Evolutionary conservation across 2,113 vertebrate species (phyloP).

Genomic region (Empidonax traillii): DNA sequence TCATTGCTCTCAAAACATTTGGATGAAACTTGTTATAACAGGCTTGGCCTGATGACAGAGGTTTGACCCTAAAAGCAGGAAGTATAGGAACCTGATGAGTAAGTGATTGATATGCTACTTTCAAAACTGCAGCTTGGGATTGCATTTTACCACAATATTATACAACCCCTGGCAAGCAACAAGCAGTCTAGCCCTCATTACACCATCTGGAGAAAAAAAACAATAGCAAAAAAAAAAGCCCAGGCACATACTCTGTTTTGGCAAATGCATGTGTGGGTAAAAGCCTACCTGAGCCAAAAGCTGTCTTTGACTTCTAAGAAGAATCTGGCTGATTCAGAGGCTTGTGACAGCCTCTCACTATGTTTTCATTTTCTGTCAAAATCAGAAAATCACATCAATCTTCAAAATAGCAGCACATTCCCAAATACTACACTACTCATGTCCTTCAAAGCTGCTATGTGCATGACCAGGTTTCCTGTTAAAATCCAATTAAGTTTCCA

Average conservation of each 20-base stretch:
- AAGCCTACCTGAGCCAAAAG: slow-evolving; percentile 44
- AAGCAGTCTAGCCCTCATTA: neutral
- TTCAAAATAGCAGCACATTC: slow-evolving; percentile 14
- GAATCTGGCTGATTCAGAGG: slow-evolving; percentile 37
- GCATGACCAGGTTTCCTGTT: neutral
- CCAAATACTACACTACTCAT: neutral
- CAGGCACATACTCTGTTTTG: neutral
- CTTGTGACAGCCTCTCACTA: slow-evolving; percentile 10
- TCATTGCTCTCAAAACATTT: neutral
- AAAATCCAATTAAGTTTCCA: neutral
- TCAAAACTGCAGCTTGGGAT: neutral
- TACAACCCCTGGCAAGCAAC: neutral
- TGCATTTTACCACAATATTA: slow-evolving; percentile 12
- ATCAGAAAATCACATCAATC: slow-evolving; percentile 27
- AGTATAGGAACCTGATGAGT: neutral
- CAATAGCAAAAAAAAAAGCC: neutral
- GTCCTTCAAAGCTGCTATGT: neutral
- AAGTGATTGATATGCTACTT: neutral
- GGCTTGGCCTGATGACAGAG: neutral
- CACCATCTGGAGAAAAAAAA: slow-evolving; percentile 31
- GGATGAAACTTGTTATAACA: neutral
- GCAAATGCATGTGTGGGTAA: slow-evolving; percentile 22
- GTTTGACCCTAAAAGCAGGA: neutral
- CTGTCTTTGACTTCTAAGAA: slow-evolving; percentile 23
- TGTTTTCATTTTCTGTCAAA: slow-evolving; percentile 33